Evolutionary conservation across 2,797 vertebrate species (phyloP), one percentile per base, ranked within the genome.

Genomic region (Carapus acus): DNA sequence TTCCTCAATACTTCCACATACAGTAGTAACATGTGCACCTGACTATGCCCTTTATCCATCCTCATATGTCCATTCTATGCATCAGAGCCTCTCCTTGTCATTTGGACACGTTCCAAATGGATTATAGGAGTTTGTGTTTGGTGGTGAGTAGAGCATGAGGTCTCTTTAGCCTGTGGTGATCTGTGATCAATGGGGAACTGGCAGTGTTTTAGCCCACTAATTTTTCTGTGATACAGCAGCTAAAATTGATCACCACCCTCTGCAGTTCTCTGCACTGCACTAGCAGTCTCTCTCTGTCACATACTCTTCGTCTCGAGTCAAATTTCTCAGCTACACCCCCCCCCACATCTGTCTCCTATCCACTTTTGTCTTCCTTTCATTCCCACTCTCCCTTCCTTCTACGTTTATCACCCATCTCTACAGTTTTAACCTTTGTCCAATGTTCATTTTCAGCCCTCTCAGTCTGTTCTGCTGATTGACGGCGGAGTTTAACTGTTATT

Each of bases 101-200:
- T 54, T 46, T 57, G 58, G 33, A 47, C 18, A 62, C 15, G 16
- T 44, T 39, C 51, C 78, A 56, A 77, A 77, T 78, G 79, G 74
- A 67, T 76, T 66, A 56, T 71, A 67, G 72, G 66, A 71, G 69
- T 66, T 69, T 45, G 54, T 62, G 69, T 77, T 64, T 67, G 36
- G 43, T 49, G 18, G 57, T 23, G 43, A 52, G 38, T 43, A 2
- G 14, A 71, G 54, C 39, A 7, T 41, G 42, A 56, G 58, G 52
- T 77, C 65, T 62, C 69, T 77, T 78, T 59, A 76, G 64, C 69
- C 65, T 17, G 49, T 16, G 18, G 62, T 77, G 71, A 80, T 67
- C 73, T 54, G 63, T 72, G 74, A 80, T 79, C 43, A 51, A 79
- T 77, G 55, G 67, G 65, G 70, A 71, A 59, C 74, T 71, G 67